Evolutionary conservation across 2,113 vertebrate genomes (phyloP), one percentile per base, ranked within the genome.

Genomic region (Carassius auratus): DNA sequence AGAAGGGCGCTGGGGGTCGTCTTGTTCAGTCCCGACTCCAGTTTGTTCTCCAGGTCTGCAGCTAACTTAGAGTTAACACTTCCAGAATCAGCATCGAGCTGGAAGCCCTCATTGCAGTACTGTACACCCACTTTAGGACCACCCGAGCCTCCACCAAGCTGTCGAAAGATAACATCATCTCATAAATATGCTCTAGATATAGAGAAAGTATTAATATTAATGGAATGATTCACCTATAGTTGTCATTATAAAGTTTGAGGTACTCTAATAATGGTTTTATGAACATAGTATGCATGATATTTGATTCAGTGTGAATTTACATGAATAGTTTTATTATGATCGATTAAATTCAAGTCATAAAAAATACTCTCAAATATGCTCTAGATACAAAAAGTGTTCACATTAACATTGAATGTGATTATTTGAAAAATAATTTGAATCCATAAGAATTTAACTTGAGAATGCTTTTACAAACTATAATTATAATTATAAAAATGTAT

Each of bases 71-170:
- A 83, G 57, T 36, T 85, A 42, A 85, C 21, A 38, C 90, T 91
- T 61, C 52, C 84, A 4, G 45, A 62, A 10, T 92, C 94, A 1
- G 87, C 90, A 12, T 94, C 92, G 0, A 81, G 80, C 82, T 92
- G 87, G 85, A 93, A 95, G 74, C 87, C 90, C 5, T 92, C 61
- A 0, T 96, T 96, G 50, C 84, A 91, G 86, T 93, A 94, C 87
- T 94, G 92, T 71, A 93, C 76, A 0, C 90, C 92, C 3, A 90
- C 88, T 81, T 94, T 95, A 3, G 38, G 77, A 2, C 74, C 88
- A 0, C 77, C 76, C 1, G 90, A 82, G 14, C 88, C 87, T 19
- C 89, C 76, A 52, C 76, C 87, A 74, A 95, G 83, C 94, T 95
- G 86, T 42, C 33, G 30, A n/a, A 68, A 21, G 4, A n/a, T 13